Evolutionary conservation across 2,888 invertebrate genomes (phyloP), one percentile per base, ranked within the genome.

Genomic region (Orthosia incerta): DNA sequence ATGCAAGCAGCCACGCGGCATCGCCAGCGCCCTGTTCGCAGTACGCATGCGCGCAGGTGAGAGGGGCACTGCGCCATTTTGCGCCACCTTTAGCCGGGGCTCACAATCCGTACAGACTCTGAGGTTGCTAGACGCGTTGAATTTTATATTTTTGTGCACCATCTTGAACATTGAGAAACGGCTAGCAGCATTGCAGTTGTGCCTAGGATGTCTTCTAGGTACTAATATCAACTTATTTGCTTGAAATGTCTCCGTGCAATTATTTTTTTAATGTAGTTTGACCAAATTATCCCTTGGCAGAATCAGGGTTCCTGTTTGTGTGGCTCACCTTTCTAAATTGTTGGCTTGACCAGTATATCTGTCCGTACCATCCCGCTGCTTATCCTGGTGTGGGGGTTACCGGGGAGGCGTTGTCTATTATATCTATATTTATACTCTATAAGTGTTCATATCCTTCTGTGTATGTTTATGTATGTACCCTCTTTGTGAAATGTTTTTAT

Each of bases 241-340:
- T 73, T 73, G 7, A 51, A 73, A 51, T 73, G 51, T 64, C 12
- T 31, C 39, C 13, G 26, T 51, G 16, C 64, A 26, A 51, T 50
- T 50, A 67, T 67, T 56, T 39, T 1, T 39, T 65, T 31, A 50
- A 71, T 77, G 65, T 68, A 81, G 68, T 80, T 71, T 69, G 63
- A 76, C 72, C 61, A 53, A 65, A 76, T n/a, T 39, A 66, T n/a
- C 15, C 80, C 76, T 84, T 80, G 82, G 59, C 87, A 88, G 86
- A 86, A 88, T 86, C 87, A 79, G 72, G 71, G 74, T 68, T 81
- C 86, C 74, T 89, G 86, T 89, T 88, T 90, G 88, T 90, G 90
- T 92, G 91, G 91, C 91, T 93, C 93, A 93, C 92, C 93, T 93
- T 93, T 93, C 92, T 93, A 85, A 87, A 88, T 73, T 87, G 61